These are phyloP conservation scores for Vandiemenella viatica DNA, from an alignment of 2,888 invertebrate species.

Conservation along the genomic window DNA sequence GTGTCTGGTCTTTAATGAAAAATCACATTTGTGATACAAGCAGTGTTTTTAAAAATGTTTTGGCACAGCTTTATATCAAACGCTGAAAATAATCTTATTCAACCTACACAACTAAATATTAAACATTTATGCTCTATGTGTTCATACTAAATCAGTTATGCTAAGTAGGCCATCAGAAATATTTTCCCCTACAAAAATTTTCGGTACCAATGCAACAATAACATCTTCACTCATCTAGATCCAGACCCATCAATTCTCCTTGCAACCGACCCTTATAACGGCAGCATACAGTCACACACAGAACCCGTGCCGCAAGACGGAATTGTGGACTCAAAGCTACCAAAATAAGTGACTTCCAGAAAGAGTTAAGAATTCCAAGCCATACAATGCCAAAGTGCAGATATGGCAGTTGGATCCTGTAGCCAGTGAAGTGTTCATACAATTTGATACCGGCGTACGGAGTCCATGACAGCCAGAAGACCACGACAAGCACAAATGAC, in stretches of 20 bases:
- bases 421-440: constrained; percentile 39
- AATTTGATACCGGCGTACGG: constrained; percentile 74
- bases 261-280: constrained; percentile 68
- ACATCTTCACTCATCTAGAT: constrained; percentile 46
- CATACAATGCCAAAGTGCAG: constrained; percentile 86
- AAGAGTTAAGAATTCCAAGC: constrained; percentile 87
- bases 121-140: no score
- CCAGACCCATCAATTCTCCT: constrained; percentile 71
- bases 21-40: no score
- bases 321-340: constrained; percentile 83
- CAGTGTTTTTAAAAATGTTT: no score
- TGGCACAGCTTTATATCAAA: no score
- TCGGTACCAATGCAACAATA: no score
- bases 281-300: constrained; percentile 80
- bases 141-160: no score
- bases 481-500: constrained; percentile 79
- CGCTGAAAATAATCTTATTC: no score
- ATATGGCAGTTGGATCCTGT: constrained; percentile 49
- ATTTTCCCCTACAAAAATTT: no score
- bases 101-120: no score
- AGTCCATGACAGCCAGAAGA: constrained; percentile 87
- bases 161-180: no score
- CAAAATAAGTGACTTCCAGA: constrained; percentile 88
- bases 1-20: no score
- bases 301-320: constrained; percentile 68